These are phyloP conservation scores for Zootoca vivipara DNA, from an alignment of 2,113 vertebrate genomes.

Conservation along the genomic window DNA sequence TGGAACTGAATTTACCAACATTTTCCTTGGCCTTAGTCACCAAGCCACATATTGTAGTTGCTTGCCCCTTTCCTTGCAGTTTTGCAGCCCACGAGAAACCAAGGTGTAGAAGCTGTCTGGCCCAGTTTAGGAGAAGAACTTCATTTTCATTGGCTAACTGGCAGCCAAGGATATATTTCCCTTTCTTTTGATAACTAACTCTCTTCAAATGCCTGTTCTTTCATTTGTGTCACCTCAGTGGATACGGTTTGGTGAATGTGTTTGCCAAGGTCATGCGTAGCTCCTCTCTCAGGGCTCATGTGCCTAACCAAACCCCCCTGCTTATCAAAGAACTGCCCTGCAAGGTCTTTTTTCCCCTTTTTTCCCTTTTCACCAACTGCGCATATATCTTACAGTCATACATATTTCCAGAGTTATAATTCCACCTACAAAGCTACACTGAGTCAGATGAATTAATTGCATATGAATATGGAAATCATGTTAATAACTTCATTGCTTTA, in stretches of 20 bases:
- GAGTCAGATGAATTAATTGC: not conserved
- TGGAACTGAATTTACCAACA: too few relatives aligned
- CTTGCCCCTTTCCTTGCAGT: not conserved
- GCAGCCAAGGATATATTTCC: not conserved
- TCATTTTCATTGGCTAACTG: not conserved
- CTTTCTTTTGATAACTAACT: not conserved
- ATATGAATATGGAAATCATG: not conserved
- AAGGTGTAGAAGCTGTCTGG: too few relatives aligned
- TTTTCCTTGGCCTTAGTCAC: not conserved
- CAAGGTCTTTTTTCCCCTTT: not conserved
- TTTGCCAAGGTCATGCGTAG: too few relatives aligned
- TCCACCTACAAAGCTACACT: not conserved
- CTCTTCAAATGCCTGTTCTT: too few relatives aligned
- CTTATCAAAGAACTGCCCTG: not conserved
- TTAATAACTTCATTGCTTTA: not conserved
- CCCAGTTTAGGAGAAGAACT: too few relatives aligned
- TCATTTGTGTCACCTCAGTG: too few relatives aligned
- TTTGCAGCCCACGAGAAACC: not conserved
- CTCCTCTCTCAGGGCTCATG: not conserved
- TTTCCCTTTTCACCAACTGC: not conserved
- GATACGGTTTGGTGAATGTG: too few relatives aligned
- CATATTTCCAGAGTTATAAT: not conserved
- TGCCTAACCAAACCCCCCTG: not conserved
- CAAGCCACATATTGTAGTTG: not conserved
- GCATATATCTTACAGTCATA: not conserved